Conservation (phyloP, 1,140 invertebrate genomes). For the Tetramorium simillimum region DNA sequence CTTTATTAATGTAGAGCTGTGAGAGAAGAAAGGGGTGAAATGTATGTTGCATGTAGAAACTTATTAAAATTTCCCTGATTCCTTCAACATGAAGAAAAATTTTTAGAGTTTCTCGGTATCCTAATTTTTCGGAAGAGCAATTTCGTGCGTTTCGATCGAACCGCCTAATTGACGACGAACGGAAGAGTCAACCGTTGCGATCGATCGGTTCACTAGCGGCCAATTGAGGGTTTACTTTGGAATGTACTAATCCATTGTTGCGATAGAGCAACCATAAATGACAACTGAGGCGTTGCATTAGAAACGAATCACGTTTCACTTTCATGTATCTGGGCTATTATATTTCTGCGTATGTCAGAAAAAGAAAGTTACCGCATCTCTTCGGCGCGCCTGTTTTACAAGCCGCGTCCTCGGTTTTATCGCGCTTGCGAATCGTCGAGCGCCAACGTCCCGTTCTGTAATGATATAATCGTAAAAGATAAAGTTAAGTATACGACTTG, state of each 20-base stretch:
- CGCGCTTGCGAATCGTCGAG: neutral
- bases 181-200: neutral
- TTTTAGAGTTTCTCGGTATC: neutral
- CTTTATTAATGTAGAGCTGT: neutral
- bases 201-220: slow-evolving; percentile 19
- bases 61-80: neutral
- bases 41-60: neutral
- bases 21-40: neutral
- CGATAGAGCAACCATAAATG: slow-evolving; percentile 38
- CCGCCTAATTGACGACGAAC: neutral
- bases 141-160: neutral
- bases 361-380: slow-evolving; percentile 46
- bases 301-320: slow-evolving; percentile 54
- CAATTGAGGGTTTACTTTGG: slow-evolving; percentile 37
- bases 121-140: neutral
- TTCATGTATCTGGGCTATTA: slow-evolving; percentile 37
- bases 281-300: slow-evolving; percentile 16
- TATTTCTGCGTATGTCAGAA: slow-evolving; percentile 30
- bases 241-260: slow-evolving; percentile 35
- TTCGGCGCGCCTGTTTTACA: neutral
- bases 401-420: neutral
- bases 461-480: neutral
- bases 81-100: neutral
- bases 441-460: neutral
- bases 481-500: too few relatives aligned